A percentile compares a stretch with the other conserved stretches of the same genome.
Conservation (phyloP, 2,113 vertebrate genomes). For the Nycticorax nycticorax region DNA sequence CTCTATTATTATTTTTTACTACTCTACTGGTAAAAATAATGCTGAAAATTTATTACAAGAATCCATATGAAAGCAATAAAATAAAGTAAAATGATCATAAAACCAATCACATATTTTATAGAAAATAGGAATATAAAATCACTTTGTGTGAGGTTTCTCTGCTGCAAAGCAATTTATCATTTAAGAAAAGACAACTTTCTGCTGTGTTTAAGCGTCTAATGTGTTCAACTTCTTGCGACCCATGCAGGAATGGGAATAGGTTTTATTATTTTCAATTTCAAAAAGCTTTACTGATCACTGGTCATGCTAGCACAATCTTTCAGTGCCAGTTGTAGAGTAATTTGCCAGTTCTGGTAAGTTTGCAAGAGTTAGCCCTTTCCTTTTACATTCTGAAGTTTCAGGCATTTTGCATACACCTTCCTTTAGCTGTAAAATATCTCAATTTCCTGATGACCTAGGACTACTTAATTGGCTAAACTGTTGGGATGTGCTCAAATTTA, state of each 20-base stretch:
- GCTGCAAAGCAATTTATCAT: constrained; percentile 54
- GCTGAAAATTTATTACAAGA: constrained; percentile 57
- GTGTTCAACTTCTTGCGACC: constrained; percentile 26
- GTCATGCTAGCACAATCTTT: background rate
- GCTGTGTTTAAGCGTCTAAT: constrained; percentile 45
- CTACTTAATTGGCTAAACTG: background rate
- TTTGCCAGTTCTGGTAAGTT: constrained; percentile 14
- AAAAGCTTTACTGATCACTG: constrained; percentile 40
- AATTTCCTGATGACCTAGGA: background rate
- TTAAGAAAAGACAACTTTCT: constrained; percentile 64
- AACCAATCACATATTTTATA: constrained; percentile 71
- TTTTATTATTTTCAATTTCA: constrained; percentile 52
- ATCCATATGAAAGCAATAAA: constrained; percentile 64
- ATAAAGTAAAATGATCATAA: constrained; percentile 66
- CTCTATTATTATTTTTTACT: constrained; percentile 20
- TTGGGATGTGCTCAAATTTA: background rate
- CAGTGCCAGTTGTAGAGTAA: background rate
- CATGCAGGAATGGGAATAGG: constrained; percentile 7
- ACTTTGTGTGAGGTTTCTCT: constrained; percentile 47
- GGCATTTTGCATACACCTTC: background rate
- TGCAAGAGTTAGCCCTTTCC: background rate
- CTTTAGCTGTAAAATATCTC: background rate
- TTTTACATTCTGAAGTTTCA: background rate
- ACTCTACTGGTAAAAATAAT: constrained; percentile 56
- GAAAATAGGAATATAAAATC: constrained; percentile 66